Percentiles rank a stretch among this genome's conserved stretches.
Evolutionary conservation across 2,113 vertebrate genomes (phyloP).

Genomic region (Clarias batrachus): DNA sequence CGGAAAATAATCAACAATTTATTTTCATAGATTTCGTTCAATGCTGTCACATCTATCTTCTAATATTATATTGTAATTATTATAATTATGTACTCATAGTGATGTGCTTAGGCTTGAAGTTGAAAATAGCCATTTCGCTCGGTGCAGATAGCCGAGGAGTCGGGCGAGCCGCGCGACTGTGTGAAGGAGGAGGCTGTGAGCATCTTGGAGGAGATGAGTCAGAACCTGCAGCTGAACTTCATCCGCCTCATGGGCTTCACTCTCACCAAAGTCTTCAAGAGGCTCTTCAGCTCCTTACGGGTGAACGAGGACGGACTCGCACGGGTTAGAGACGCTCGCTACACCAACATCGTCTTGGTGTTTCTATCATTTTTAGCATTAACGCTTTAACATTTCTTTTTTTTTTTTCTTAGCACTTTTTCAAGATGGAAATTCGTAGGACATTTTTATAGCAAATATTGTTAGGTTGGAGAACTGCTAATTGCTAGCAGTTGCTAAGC

Average conservation of each 20-base stretch:
- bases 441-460: neutral
- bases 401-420: too few species aligned
- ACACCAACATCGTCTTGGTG: neutral
- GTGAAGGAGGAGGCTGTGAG: slow-evolving; percentile 78
- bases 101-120: neutral
- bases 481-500: neutral
- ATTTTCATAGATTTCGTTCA: neutral
- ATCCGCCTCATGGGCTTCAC: slow-evolving; percentile 85
- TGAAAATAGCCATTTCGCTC: neutral
- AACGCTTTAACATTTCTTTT: neutral
- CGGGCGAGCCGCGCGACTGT: slow-evolving; percentile 72
- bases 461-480: too few species aligned
- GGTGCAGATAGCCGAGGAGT: slow-evolving; percentile 80
- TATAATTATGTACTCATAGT: neutral
- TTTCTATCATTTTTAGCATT: neutral
- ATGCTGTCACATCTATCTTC: too few species aligned
- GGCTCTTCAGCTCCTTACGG: slow-evolving; percentile 81
- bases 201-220: slow-evolving; percentile 91
- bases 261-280: slow-evolving; percentile 87
- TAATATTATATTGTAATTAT: too few species aligned
- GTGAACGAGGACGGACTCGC: slow-evolving; percentile 93
- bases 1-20: neutral
- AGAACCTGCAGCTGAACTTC: slow-evolving; percentile 83
- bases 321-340: slow-evolving; percentile 73
- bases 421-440: neutral